Conservation (phyloP, 2,888 invertebrate genomes). For the Ornithoptera priamus region DNA sequence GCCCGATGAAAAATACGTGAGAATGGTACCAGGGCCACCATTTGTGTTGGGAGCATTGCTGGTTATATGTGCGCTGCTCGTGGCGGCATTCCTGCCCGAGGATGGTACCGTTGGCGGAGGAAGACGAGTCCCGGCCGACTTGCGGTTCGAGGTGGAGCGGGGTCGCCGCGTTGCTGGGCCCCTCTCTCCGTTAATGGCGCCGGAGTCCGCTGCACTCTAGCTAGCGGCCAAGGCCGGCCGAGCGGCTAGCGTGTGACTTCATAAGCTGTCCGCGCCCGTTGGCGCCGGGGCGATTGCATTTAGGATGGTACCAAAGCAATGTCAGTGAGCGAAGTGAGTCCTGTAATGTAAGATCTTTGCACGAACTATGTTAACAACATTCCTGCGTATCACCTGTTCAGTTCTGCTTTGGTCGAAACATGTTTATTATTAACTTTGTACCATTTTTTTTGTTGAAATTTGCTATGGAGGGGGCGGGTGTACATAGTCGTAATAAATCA, state of each 20-base stretch:
- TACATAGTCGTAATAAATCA: slow-evolving; percentile 63
- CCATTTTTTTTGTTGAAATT: slow-evolving; percentile 63
- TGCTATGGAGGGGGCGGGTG: slow-evolving; percentile 48
- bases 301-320: slow-evolving; percentile 68
- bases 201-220: slow-evolving; percentile 87
- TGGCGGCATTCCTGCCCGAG: slow-evolving; percentile 92
- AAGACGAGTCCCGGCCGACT: slow-evolving; percentile 82
- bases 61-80: slow-evolving; percentile 96
- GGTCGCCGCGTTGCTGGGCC: slow-evolving; percentile 88
- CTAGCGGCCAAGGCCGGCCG: slow-evolving; percentile 64
- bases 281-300: slow-evolving; percentile 53
- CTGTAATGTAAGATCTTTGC: slow-evolving; percentile 45
- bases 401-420: slow-evolving; percentile 49
- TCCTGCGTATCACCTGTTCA: slow-evolving; percentile 50
- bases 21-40: slow-evolving; percentile 97
- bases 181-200: slow-evolving; percentile 89
- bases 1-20: slow-evolving; percentile 74
- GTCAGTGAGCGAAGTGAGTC: slow-evolving; percentile 56
- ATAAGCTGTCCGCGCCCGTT: slow-evolving; percentile 45
- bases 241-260: slow-evolving; percentile 71
- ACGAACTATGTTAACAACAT: slow-evolving; percentile 55
- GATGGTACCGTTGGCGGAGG: slow-evolving; percentile 66
- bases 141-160: slow-evolving; percentile 90
- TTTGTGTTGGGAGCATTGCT: slow-evolving; percentile 98
- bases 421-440: slow-evolving; percentile 67